These are phyloP conservation scores for Phaedon cochleariae DNA, from an alignment of 2,888 invertebrate genomes.

Conservation along the genomic window DNA sequence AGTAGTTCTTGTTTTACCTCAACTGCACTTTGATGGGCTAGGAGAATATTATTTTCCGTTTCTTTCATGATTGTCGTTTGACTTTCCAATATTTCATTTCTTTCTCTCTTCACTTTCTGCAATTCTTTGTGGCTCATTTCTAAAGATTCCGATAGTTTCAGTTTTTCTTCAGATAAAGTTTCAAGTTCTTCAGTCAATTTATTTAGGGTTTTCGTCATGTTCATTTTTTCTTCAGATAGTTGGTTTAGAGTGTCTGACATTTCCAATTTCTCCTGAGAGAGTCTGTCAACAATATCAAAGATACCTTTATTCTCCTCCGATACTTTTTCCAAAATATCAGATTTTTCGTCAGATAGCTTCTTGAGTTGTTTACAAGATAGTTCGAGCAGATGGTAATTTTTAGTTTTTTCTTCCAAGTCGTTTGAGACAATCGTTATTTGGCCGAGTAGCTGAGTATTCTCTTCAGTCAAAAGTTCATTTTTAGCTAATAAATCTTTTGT, in stretches of 20 bases:
- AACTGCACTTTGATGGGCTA: conserved; percentile 48
- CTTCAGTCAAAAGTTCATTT: conserved; percentile 21
- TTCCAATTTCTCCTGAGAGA: conserved; percentile 37
- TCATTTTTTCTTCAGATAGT: conserved; percentile 27
- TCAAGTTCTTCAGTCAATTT: conserved; percentile 20
- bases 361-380: conserved; percentile 21
- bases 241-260: conserved; percentile 24
- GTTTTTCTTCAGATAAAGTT: conserved; percentile 30
- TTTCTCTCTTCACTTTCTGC: conserved; percentile 47
- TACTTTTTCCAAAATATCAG: conserved; percentile 25
- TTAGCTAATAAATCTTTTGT: conserved; percentile 24
- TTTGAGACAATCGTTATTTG: conserved; percentile 18
- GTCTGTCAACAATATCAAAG: conserved; percentile 36
- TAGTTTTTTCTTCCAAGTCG: conserved; percentile 30
- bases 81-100: conserved; percentile 48
- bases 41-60: conserved; percentile 47
- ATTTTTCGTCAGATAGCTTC: conserved; percentile 27
- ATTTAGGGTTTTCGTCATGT: conserved; percentile 20
- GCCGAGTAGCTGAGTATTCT: conserved; percentile 22
- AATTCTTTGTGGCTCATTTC: conserved; percentile 45
- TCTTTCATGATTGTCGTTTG: conserved; percentile 51
- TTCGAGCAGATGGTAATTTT: conserved; percentile 23
- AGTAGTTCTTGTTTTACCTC: conserved; percentile 48
- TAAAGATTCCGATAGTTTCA: conserved; percentile 35
- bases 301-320: conserved; percentile 35